Percentiles rank a stretch among this genome's conserved stretches.
phyloP scores from a whole-genome alignment of 2,113 vertebrate species.

The Hymenochirus boettgeri region DNA sequence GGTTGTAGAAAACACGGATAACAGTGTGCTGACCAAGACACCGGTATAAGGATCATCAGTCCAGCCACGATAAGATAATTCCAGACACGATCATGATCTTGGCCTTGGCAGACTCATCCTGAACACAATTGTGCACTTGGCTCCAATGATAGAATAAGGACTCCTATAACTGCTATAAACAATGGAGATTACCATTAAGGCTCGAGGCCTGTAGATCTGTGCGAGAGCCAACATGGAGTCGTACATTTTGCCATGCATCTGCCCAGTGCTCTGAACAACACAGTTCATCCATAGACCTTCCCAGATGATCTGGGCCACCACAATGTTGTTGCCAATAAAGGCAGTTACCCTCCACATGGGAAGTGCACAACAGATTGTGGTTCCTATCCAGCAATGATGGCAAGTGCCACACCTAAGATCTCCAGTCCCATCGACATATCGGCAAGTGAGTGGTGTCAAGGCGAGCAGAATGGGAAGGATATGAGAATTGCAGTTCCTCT shows the following conservation, averaged over 20 bases:
- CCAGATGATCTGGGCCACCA: conserved; percentile 78
- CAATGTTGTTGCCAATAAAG: conserved; percentile 85
- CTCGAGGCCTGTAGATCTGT: conserved; percentile 78
- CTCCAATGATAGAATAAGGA: conserved; percentile 80
- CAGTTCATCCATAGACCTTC: conserved; percentile 84
- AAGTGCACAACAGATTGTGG: conserved; percentile 75
- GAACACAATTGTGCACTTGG: conserved; percentile 85
- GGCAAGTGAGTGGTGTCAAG: conserved; percentile 4
- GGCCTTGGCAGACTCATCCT: conserved; percentile 75
- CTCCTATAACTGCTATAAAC: conserved; percentile 72
- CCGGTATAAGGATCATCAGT: conserved; percentile 74
- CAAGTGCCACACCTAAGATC: conserved; percentile 71
- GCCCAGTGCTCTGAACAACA: conserved; percentile 81
- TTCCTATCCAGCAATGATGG: conserved; percentile 75
- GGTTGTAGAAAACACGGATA: conserved; percentile 84
- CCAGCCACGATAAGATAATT: conserved; percentile 73
- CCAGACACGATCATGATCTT: conserved; percentile 78
- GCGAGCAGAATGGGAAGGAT: background rate
- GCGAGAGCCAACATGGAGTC: conserved; percentile 77
- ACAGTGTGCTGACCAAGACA: conserved; percentile 80
- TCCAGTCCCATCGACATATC: conserved; percentile 80
- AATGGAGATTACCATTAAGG: conserved; percentile 77
- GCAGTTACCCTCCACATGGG: conserved; percentile 85
- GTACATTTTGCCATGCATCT: conserved; percentile 82
- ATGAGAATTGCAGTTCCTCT: background rate